Percentiles rank a stretch among this genome's conserved stretches.
Evolutionary conservation across 1,140 invertebrate species (phyloP).

Genomic region (Hestina assimilis): DNA sequence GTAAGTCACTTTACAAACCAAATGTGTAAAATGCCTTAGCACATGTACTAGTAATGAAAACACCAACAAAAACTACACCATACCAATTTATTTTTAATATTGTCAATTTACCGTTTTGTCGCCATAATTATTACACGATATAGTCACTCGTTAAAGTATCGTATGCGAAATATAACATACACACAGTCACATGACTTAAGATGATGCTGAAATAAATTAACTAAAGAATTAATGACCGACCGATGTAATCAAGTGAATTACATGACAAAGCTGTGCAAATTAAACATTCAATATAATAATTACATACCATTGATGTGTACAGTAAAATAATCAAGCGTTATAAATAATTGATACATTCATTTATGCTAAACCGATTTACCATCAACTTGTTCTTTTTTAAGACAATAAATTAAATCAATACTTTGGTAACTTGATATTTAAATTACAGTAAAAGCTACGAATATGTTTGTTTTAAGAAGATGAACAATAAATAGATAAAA

Average conservation of each 20-base stretch:
- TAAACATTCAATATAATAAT: not conserved
- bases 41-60: conserved; percentile 26
- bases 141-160: conserved; percentile 1
- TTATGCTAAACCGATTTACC: not conserved
- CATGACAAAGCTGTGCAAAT: not conserved
- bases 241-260: not conserved
- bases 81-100: conserved; percentile 64
- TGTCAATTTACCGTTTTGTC: conserved; percentile 46
- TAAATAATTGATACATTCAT: conserved; percentile 5
- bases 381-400: not conserved
- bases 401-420: conserved; percentile 47
- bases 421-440: conserved; percentile 69
- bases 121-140: conserved; percentile 10
- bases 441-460: conserved; percentile 51
- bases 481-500: conserved; percentile 27
- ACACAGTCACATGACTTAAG: conserved; percentile 4
- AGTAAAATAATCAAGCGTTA: not conserved
- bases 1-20: too few species aligned
- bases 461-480: conserved; percentile 26
- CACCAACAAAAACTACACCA: conserved; percentile 43
- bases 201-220: conserved; percentile 1
- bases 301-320: not conserved
- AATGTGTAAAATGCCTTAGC: not conserved
- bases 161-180: conserved; percentile 1
- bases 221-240: not conserved